Evolutionary conservation across 2,888 invertebrate species (phyloP), one percentile per base, ranked within the genome.

Genomic region (Cephus pulcher): DNA sequence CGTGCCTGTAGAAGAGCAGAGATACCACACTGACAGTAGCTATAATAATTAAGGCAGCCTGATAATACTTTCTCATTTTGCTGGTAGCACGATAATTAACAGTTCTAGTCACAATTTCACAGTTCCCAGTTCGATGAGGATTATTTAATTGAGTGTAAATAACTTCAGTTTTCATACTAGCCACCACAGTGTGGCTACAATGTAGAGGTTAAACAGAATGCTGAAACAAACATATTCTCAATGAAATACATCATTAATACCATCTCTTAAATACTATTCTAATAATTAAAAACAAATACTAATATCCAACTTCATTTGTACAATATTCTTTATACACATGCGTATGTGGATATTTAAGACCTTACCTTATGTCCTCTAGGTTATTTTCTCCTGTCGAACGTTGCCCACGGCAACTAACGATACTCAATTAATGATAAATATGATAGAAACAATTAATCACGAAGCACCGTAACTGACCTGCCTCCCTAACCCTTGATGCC

Each of bases 1-100:
- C 97, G 86, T 96, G 96, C 81, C 97, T 95, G 90, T 97, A 97
- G 88, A 97, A 94, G 34, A 97, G 92, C 82, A 97, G 93, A 23
- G 96, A 94, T 30, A 95, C 92, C 68, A 97, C 93, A 90, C 97
- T 97, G 68, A 96, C 90, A 82, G 94, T 92, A 77, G 97, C 96
- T 76, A 95, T 93, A 30, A 96, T 91, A 76, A 96, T 92, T 76
- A 97, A 93, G 76, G 95, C 92, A 74, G 97, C 93, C 91, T 96
- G 97, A 87, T 96, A 96, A 91, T 97, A 97, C 92, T 97, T 97
- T 90, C 95, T 95, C 97, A 97, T 97, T 84, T 86, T 93, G 71
- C 56, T 37, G 70, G 77, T 12, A 33, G 76, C 69, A 12, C 69
- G 79, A 69, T 73, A 71, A 74, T 74, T 77, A 34, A 32, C 15